Conservation (phyloP, 2,888 invertebrate genomes). For the Acronicta alni region DNA sequence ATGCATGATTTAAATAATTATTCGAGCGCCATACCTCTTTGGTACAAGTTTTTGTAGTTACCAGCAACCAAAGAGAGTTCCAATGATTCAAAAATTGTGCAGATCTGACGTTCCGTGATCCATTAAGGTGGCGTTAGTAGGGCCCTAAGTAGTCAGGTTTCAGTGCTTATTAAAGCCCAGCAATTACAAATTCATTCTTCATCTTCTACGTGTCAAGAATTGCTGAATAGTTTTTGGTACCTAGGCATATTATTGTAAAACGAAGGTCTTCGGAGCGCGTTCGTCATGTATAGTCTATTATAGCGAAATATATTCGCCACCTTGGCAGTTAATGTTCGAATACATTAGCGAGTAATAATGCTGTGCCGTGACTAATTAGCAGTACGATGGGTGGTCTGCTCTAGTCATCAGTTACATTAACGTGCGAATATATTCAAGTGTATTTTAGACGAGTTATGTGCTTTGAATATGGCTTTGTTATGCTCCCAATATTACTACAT, state of each 20-base stretch:
- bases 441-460: neutral
- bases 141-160: neutral
- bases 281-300: constrained; percentile 13
- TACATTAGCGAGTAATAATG: constrained; percentile 50
- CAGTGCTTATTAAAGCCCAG: neutral
- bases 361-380: constrained; percentile 51
- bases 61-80: constrained; percentile 34
- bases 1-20: constrained; percentile 47
- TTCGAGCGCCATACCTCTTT: constrained; percentile 39
- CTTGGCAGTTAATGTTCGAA: constrained; percentile 45
- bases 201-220: neutral
- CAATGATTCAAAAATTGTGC: constrained; percentile 31
- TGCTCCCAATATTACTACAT: neutral
- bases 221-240: neutral
- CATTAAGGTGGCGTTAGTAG: constrained; percentile 13
- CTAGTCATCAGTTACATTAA: constrained; percentile 28
- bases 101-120: constrained; percentile 25
- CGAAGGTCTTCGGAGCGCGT: constrained; percentile 7
- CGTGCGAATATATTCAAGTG: constrained; percentile 17
- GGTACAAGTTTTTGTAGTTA: constrained; percentile 36
- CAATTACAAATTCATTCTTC: neutral
- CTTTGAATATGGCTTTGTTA: neutral
- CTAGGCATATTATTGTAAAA: constrained; percentile 7
- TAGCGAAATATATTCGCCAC: constrained; percentile 39
- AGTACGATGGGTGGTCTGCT: constrained; percentile 42